A percentile compares a stretch with the other conserved stretches of the same genome.
phyloP scores from a whole-genome alignment of 1,140 invertebrate species.

The Cotesia chilonis region DNA sequence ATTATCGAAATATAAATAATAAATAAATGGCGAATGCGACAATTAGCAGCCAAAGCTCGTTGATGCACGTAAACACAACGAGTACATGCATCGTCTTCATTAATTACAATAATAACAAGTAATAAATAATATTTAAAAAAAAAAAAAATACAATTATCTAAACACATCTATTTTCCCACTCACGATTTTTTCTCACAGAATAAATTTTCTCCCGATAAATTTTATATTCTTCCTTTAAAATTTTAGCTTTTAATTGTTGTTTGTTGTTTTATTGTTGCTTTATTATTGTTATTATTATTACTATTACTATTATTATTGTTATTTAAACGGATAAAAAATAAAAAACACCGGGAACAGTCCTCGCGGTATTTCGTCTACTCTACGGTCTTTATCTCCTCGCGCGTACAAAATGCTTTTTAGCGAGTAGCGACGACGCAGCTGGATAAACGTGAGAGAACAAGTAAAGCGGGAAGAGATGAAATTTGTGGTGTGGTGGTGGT shows the following conservation, averaged over 20 bases:
- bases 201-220: slow-evolving; percentile 23
- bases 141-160: slow-evolving; percentile 6
- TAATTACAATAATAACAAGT: background rate
- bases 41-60: too few relatives aligned
- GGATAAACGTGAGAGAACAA: slow-evolving; percentile 40
- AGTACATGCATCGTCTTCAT: slow-evolving; percentile 27
- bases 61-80: slow-evolving; percentile 18
- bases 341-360: too few relatives aligned
- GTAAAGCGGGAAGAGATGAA: slow-evolving; percentile 9
- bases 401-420: slow-evolving; percentile 32
- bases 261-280: too few relatives aligned
- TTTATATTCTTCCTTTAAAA: slow-evolving; percentile 8
- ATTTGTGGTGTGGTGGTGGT: background rate
- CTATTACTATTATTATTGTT: too few relatives aligned
- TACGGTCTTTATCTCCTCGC: slow-evolving; percentile 27
- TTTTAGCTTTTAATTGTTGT: too few relatives aligned
- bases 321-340: too few relatives aligned
- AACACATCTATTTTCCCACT: slow-evolving; percentile 32
- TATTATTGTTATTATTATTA: too few relatives aligned
- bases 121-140: slow-evolving; percentile 5
- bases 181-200: slow-evolving; percentile 32
- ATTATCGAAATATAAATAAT: slow-evolving; percentile 19
- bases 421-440: slow-evolving; percentile 25
- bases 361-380: background rate
- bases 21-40: too few relatives aligned